These are phyloP conservation scores for Brenthis daphne DNA, from an alignment of 2,888 invertebrate genomes.

Conservation along the genomic window DNA sequence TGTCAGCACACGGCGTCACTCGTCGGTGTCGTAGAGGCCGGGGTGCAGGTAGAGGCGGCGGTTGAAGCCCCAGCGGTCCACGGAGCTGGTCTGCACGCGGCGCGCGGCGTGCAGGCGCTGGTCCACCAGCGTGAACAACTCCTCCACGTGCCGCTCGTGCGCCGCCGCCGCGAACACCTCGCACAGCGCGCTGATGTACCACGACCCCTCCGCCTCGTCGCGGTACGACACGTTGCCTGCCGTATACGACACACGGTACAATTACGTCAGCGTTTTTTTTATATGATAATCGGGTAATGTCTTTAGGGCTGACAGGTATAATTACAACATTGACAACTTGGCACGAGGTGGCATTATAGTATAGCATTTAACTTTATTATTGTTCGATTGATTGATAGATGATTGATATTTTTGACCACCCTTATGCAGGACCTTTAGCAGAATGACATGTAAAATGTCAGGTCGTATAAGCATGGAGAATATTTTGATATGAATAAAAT, in stretches of 20 bases:
- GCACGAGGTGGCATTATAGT: too few relatives aligned
- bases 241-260: not conserved
- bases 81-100: slow-evolving; percentile 84
- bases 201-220: slow-evolving; percentile 83
- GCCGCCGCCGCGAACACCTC: slow-evolving; percentile 84
- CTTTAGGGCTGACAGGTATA: too few relatives aligned
- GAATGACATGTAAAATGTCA: not conserved
- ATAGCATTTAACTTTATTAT: too few relatives aligned
- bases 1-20: not conserved
- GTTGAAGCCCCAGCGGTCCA: slow-evolving; percentile 85
- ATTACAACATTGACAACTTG: too few relatives aligned
- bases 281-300: too few relatives aligned
- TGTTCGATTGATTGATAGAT: too few relatives aligned
- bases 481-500: not conserved
- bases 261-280: too few relatives aligned
- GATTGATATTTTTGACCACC: too few relatives aligned
- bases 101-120: slow-evolving; percentile 61
- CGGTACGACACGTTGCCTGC: slow-evolving; percentile 84
- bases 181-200: slow-evolving; percentile 88
- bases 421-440: too few relatives aligned
- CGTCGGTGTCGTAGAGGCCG: slow-evolving; percentile 72
- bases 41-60: slow-evolving; percentile 86
- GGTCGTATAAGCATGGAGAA: not conserved
- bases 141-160: slow-evolving; percentile 84
- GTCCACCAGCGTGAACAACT: slow-evolving; percentile 85